Percentiles rank a stretch among this genome's conserved stretches.
These are phyloP conservation scores for Atrichornis clamosus DNA, from an alignment of 2,113 vertebrate genomes.

Conservation along the genomic window DNA sequence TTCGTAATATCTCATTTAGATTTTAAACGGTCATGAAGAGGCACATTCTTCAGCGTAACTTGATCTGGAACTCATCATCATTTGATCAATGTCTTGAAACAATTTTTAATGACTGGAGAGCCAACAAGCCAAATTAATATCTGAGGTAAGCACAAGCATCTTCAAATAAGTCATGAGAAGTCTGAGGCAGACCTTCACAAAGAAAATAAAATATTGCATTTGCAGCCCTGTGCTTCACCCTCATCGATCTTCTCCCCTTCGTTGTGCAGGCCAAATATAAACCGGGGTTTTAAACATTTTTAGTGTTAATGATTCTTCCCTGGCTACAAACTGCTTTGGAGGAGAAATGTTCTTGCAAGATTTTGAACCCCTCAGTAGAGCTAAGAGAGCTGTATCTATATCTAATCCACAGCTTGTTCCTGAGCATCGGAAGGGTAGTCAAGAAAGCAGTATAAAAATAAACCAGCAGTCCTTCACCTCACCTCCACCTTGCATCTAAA, in stretches of 20 bases:
- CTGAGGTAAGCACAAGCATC: not conserved
- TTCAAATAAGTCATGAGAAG: not conserved
- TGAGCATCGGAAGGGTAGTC: not conserved
- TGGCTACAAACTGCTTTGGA: not conserved
- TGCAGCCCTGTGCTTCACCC: not conserved
- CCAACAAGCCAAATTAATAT: not conserved
- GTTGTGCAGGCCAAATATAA: not conserved
- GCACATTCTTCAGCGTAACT: not conserved
- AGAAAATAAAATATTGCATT: not conserved
- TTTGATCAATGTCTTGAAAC: not conserved
- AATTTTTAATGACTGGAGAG: not conserved
- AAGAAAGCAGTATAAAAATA: not conserved
- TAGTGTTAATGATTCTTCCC: not conserved
- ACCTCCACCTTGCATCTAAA: constrained; percentile 12
- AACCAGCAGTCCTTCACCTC: constrained; percentile 15
- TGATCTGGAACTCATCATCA: constrained; percentile 21
- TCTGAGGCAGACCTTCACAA: not conserved
- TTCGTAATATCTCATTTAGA: not conserved
- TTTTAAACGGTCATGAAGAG: not conserved
- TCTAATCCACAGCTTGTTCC: not conserved
- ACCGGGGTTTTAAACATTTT: not conserved
- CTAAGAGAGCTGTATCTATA: not conserved
- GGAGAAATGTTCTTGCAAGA: not conserved
- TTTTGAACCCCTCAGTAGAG: not conserved
- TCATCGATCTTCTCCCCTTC: not conserved